Percentiles rank a stretch among this genome's conserved stretches.
phyloP scores from a whole-genome alignment of 2,113 vertebrate genomes.

The Leiothrix lutea region DNA sequence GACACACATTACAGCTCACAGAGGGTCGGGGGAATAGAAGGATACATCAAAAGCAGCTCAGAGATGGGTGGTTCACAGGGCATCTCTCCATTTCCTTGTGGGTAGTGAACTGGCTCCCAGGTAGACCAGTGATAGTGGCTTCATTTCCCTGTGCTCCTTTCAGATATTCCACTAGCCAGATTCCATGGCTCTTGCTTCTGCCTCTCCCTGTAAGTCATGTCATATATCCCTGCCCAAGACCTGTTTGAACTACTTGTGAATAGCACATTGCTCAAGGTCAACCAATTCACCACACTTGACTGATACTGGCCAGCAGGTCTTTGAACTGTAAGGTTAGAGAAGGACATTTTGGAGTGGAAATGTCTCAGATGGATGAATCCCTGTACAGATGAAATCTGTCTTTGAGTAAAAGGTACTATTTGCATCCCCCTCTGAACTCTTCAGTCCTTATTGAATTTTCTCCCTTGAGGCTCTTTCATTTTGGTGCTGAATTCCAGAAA shows the following conservation, averaged over 20 bases:
- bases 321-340: not conserved
- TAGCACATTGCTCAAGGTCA: not conserved
- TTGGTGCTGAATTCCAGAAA: constrained; percentile 19
- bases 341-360: not conserved
- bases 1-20: not conserved
- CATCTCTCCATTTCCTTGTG: not conserved
- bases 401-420: not conserved
- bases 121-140: not conserved
- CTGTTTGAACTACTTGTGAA: not conserved
- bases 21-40: not conserved
- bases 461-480: not conserved
- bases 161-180: not conserved
- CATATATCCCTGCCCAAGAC: not conserved
- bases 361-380: not conserved
- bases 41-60: not conserved
- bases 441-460: not conserved
- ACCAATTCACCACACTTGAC: not conserved
- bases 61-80: not conserved
- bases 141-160: not conserved
- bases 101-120: not conserved
- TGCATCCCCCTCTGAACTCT: not conserved
- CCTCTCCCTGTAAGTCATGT: not conserved
- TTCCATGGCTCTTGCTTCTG: not conserved
- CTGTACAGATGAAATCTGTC: not conserved
- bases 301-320: not conserved